Base-by-base conservation (phyloP, 30 jellyfish, hydroid and myxozoan species). In the Turritopsis rubra region DNA sequence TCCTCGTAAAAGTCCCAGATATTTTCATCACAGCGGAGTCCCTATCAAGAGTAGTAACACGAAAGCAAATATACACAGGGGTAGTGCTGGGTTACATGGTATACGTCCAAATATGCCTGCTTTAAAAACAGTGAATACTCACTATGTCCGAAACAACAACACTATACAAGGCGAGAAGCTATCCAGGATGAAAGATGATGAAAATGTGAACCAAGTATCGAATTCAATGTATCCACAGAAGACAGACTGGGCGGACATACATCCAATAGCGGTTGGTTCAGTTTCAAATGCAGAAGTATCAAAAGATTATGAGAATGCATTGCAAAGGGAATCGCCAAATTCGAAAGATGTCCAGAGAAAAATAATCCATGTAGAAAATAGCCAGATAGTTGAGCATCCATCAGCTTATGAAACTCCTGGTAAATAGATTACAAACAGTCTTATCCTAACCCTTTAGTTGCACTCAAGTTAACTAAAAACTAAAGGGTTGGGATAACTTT, bases 211-310 rank as follows among this genome's bases (percentile, higher is more conserved):
- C n/a, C n/a, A 77, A 29, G 71, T 13, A 77, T 30, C 29, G 29
- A 77, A 53, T 77, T 77, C 85, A 21, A 29, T 77, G 75, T 77
- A 77, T 77, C 85, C 85, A 30, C 71, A 77, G 21, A 77, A 77
- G 29, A 77, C 85, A 77, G 85, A 77, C 53, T 77, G 85, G 85
- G 85, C 85, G 24, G 85, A 77, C 25, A 68, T 41, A 13, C 60
- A 41, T 41, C 60, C 13, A 41, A 13, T 41, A 13, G 13, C 60
- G 13, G 60, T 5, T 3, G 60, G 60, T 41, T 13, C 5, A 41
- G 60, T 41, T 41, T 41, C 60, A 41, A 13, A 41, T 41, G 60
- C 60, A 41, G 60, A 41, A 5, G 60, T 41, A 41, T 13, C 60
- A 41, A 41, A 41, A 41, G 60, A 41, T 41, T 41, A 41, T 41